Evolutionary conservation across 2,113 vertebrate species (phyloP), one percentile per base, ranked within the genome.

Genomic region (Thunnus maccoyii): DNA sequence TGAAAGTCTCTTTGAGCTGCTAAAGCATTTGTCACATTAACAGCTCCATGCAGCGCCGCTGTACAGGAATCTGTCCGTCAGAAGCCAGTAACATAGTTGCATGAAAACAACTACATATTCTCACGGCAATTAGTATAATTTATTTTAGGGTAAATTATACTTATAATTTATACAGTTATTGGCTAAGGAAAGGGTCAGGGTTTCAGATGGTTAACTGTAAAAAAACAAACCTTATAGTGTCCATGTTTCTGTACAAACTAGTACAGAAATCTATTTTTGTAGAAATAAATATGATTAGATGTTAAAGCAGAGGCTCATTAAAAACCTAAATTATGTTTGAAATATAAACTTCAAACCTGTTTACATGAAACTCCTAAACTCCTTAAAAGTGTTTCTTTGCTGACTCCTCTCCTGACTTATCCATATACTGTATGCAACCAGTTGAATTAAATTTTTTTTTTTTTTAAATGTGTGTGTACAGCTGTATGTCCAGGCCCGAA

Each of bases 401-500:
- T 41, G 6, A 41, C 36, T 8, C 36, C 36, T 41, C 6, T 9
- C 36, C 36, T 41, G 36, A 41, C 9, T 41, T 41, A 7, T 41
- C 36, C 36, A 41, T 41, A 36, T 36, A 41, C 7, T 41, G 2
- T 41, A 41, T 41, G 36, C 8, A 41, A 10, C 36, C 36, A 41
- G 36, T 41, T 41, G 9, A 41, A 41, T 41, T 41, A 41, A 41
- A 41, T 1, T 9, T 7, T 7, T 41, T 5, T 1, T 7, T 41
- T 41, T 41, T 9, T 41, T 8, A 41, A 41, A 9, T 41, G 3
- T 52, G 18, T 67, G 60, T 50, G 17, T 57, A 0, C 88, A 99
- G 97, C 94, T 99, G 16, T 99, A 98, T 0, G 83, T 99, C 16
- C 97, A 99, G 87, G 97, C 97, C 14, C 90, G 97, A 1, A 94